Evolutionary conservation across 2,888 invertebrate species (phyloP).

Genomic region (Theretra japonica): DNA sequence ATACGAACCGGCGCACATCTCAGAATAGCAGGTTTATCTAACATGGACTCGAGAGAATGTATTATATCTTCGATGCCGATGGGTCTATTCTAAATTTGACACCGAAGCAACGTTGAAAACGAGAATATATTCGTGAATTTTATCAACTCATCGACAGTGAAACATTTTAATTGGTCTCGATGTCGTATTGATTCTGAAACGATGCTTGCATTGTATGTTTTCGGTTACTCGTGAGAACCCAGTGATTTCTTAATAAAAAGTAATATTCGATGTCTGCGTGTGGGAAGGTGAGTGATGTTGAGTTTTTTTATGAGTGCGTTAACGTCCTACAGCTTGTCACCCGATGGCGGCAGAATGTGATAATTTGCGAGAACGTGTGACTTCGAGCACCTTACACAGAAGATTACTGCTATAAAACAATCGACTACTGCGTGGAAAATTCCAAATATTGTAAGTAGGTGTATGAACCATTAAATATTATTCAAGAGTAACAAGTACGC

Average conservation of each 20-base stretch:
- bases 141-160: not conserved
- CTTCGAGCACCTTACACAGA: not conserved
- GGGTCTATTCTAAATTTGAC: slow-evolving; percentile 48
- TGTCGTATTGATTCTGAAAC: slow-evolving; percentile 1
- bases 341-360: slow-evolving; percentile 14
- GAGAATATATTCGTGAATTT: slow-evolving; percentile 23
- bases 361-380: slow-evolving; percentile 26
- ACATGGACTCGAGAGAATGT: slow-evolving; percentile 51
- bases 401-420: slow-evolving; percentile 8
- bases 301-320: slow-evolving; percentile 7
- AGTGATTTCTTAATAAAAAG: slow-evolving; percentile 18
- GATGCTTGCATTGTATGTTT: not conserved
- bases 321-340: slow-evolving; percentile 10
- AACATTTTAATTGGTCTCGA: slow-evolving; percentile 10
- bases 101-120: slow-evolving; percentile 36
- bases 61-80: slow-evolving; percentile 37
- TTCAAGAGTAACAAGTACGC: not conserved
- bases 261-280: not conserved
- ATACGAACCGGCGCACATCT: slow-evolving; percentile 50
- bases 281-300: slow-evolving; percentile 18
- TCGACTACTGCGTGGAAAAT: slow-evolving; percentile 12
- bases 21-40: slow-evolving; percentile 55
- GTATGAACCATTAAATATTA: not conserved
- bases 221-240: slow-evolving; percentile 9
- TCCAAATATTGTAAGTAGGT: slow-evolving; percentile 1